Evolutionary conservation across 2,888 invertebrate species (phyloP).

Genomic region (Molanna angustata): DNA sequence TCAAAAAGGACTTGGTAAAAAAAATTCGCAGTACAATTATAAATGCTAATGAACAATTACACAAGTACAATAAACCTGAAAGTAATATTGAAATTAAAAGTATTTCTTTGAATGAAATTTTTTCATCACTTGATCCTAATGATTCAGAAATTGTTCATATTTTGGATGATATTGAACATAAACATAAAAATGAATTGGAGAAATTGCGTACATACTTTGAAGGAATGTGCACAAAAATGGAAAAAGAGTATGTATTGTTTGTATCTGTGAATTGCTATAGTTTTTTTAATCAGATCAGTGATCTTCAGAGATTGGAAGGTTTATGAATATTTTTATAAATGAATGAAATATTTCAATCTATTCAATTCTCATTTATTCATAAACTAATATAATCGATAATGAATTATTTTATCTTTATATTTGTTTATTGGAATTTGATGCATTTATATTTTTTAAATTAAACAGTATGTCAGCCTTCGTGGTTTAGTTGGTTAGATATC

Average conservation of each 20-base stretch:
- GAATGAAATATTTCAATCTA: too few relatives aligned
- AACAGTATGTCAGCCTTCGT: neutral
- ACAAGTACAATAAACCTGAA: constrained; percentile 34
- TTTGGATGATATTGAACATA: constrained; percentile 58
- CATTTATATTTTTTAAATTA: neutral
- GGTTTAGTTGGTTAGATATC: too few relatives aligned
- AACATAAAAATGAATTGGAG: constrained; percentile 75
- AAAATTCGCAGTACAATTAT: neutral
- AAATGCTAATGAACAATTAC: neutral
- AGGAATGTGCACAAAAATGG: constrained; percentile 74
- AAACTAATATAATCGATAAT: too few relatives aligned
- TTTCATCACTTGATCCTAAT: constrained; percentile 57
- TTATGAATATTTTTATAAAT: too few relatives aligned
- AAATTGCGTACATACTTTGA: constrained; percentile 77
- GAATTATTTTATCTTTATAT: too few relatives aligned
- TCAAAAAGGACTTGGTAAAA: neutral
- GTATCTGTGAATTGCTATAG: too few relatives aligned
- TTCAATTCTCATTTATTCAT: too few relatives aligned
- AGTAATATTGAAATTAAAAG: constrained; percentile 58
- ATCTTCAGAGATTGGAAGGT: too few relatives aligned
- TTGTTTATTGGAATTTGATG: too few relatives aligned
- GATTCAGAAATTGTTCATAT: constrained; percentile 56
- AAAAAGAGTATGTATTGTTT: constrained; percentile 74
- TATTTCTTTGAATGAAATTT: constrained; percentile 49
- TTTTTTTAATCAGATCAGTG: too few relatives aligned